phyloP scores from a whole-genome alignment of 2,113 vertebrate genomes.

The Ranitomeya imitator region DNA sequence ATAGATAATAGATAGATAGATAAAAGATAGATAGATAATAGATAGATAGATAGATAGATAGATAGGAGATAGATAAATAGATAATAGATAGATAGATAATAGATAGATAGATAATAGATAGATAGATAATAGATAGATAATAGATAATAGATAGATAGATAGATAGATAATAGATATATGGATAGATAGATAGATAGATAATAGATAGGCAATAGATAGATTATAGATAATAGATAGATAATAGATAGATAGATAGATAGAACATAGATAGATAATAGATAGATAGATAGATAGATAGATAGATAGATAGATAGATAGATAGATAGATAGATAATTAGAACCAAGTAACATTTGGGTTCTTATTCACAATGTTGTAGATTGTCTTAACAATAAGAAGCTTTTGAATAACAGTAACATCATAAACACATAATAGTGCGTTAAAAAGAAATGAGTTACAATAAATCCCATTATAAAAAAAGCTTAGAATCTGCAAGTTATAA shows the following conservation, averaged over 20 bases:
- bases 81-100: background rate
- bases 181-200: no score
- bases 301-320: constrained; percentile 4
- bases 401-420: background rate
- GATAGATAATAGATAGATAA: constrained; percentile 11
- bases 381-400: background rate
- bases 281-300: constrained; percentile 9
- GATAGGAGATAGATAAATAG: background rate
- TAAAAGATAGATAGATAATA: background rate
- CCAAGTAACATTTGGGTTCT: background rate
- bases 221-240: constrained; percentile 6
- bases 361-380: background rate
- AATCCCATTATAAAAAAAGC: constrained; percentile 2
- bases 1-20: background rate
- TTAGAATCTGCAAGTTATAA: constrained; percentile 57
- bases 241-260: background rate
- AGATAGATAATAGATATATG: background rate
- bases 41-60: background rate
- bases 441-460: constrained; percentile 17
- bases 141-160: background rate
- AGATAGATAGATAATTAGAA: background rate
- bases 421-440: constrained; percentile 16
- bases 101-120: constrained; percentile 10
- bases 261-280: constrained; percentile 15
- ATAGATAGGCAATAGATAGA: background rate